A percentile compares a stretch with the other conserved stretches of the same genome.
Evolutionary conservation across 2,797 vertebrate species (phyloP).

Genomic region (Halcyon leucocephala): DNA sequence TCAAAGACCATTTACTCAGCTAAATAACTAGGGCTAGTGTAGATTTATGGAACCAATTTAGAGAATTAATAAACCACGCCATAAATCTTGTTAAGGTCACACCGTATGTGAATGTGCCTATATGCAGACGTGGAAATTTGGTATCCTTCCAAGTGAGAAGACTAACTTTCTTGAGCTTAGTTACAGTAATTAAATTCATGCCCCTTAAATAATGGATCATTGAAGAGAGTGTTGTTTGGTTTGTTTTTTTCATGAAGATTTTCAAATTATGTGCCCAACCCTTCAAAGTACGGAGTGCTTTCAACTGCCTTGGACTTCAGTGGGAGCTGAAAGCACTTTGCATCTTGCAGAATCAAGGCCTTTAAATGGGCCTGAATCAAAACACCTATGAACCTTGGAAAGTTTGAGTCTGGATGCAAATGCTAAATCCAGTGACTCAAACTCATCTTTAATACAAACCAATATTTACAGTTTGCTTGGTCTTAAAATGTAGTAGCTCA

Average conservation of each 20-base stretch:
- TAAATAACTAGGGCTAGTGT: constrained; percentile 45
- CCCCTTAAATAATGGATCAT: constrained; percentile 65
- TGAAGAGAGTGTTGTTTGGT: constrained; percentile 33
- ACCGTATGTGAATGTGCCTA: constrained; percentile 65
- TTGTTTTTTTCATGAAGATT: constrained; percentile 12
- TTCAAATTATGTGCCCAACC: constrained; percentile 50
- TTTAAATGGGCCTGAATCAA: neutral
- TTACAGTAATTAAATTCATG: constrained; percentile 73
- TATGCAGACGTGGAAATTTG: constrained; percentile 72
- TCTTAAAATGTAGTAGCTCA: constrained; percentile 25
- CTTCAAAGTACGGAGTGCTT: constrained; percentile 32
- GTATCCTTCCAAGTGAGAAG: constrained; percentile 72
- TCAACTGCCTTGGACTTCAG: neutral
- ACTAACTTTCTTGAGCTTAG: constrained; percentile 62
- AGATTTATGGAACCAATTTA: constrained; percentile 78
- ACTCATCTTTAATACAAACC: neutral
- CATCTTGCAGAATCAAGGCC: neutral
- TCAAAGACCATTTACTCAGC: constrained; percentile 62
- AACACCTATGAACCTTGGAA: neutral
- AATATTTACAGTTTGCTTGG: constrained; percentile 33
- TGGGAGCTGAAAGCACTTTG: neutral
- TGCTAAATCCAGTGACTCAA: neutral
- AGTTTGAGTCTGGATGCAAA: neutral
- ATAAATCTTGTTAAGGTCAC: constrained; percentile 76
- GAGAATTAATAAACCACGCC: constrained; percentile 74